Percentiles rank a stretch among this genome's conserved stretches.
Evolutionary conservation across 1,140 invertebrate species (phyloP).

Genomic region (Achatina immaculata): DNA sequence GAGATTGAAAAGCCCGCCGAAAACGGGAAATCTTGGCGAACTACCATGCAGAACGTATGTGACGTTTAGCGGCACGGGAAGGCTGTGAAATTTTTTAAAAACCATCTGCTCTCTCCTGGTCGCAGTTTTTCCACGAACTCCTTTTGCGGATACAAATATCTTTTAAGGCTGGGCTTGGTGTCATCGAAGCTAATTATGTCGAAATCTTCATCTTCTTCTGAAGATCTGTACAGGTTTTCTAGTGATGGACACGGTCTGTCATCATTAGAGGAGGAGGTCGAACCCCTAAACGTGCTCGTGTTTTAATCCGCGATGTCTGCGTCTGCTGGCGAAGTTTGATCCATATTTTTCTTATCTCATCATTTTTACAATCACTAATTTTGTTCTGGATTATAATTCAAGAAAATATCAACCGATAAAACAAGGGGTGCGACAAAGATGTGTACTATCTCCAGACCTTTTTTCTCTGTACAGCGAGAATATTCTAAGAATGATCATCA

Average conservation of each 20-base stretch:
- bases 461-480: no score
- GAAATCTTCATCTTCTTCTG: conserved; percentile 44
- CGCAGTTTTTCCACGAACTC: conserved; percentile 72
- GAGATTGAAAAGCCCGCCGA: no score
- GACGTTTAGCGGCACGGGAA: no score
- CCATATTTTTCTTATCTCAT: conserved; percentile 31
- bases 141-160: conserved; percentile 61
- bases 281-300: neutral
- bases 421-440: no score
- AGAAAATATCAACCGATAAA: no score
- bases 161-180: conserved; percentile 48
- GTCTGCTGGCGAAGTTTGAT: conserved; percentile 40
- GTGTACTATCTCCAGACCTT: no score
- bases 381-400: no score
- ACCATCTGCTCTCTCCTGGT: conserved; percentile 79
- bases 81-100: no score
- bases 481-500: no score
- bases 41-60: no score
- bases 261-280: conserved; percentile 28
- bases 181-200: conserved; percentile 29
- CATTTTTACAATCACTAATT: neutral
- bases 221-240: conserved; percentile 42
- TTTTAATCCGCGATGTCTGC: conserved; percentile 29
- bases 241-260: conserved; percentile 49
- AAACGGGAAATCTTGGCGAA: no score